These are phyloP conservation scores for Metalampra italica DNA, from an alignment of 2,888 invertebrate species.

Conservation along the genomic window DNA sequence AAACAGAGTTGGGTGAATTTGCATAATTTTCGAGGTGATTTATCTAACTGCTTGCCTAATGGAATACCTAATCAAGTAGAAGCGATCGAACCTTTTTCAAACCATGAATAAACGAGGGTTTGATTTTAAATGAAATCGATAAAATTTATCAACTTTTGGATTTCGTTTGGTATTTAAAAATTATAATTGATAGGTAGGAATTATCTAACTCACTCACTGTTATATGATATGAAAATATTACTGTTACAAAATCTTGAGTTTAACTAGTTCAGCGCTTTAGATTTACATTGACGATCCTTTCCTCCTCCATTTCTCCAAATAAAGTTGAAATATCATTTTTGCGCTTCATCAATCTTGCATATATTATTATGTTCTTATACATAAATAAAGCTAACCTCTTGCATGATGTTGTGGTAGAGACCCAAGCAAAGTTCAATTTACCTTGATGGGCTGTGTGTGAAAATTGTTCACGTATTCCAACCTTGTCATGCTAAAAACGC, in stretches of 20 bases:
- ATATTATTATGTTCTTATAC: too few relatives aligned
- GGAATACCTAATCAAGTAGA: conserved; percentile 39
- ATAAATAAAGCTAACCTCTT: too few relatives aligned
- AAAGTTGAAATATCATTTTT: too few relatives aligned
- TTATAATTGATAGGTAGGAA: not conserved
- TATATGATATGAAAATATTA: too few relatives aligned
- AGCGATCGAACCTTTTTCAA: conserved; percentile 20
- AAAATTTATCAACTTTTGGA: conserved; percentile 13
- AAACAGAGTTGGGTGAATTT: conserved; percentile 54
- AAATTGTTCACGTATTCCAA: not conserved
- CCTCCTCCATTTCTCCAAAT: too few relatives aligned
- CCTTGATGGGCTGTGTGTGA: conserved; percentile 24
- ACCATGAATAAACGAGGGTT: conserved; percentile 6
- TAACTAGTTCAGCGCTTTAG: too few relatives aligned
- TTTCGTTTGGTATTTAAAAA: conserved; percentile 17
- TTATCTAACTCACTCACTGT: too few relatives aligned
- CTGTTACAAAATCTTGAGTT: too few relatives aligned
- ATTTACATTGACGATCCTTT: too few relatives aligned
- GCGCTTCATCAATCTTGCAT: too few relatives aligned
- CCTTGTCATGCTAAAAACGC: not conserved
- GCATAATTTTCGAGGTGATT: conserved; percentile 51
- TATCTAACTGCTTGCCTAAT: conserved; percentile 40
- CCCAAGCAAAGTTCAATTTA: conserved; percentile 25
- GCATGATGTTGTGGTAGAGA: not conserved
- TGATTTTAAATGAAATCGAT: conserved; percentile 8